Conservation (phyloP, 2,113 vertebrate genomes). For the Plotosus lineatus region DNA sequence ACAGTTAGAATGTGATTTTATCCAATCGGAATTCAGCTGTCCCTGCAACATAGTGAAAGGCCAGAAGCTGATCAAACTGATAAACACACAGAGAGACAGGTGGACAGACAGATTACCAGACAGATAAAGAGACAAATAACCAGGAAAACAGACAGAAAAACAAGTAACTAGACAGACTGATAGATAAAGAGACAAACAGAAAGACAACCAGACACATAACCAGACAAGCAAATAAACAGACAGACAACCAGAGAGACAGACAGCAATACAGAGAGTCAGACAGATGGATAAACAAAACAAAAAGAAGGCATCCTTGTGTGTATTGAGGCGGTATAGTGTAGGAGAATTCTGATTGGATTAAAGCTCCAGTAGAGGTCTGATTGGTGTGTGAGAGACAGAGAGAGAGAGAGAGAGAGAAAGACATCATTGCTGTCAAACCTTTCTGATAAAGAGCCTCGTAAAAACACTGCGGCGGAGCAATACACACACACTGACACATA, state of each 20-base stretch:
- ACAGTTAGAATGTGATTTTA: background rate
- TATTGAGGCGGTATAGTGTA: background rate
- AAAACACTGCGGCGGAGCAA: background rate
- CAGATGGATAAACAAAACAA: background rate
- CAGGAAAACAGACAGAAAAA: background rate
- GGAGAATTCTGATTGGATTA: conserved; percentile 13
- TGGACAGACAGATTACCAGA: background rate
- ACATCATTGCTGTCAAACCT: background rate
- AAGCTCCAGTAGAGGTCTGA: background rate
- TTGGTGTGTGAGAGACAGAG: background rate
- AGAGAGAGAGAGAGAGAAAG: conserved; percentile 13
- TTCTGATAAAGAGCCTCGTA: conserved; percentile 30
- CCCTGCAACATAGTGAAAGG: background rate
- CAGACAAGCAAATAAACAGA: background rate
- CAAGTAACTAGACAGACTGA: background rate
- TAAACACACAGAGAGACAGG: background rate
- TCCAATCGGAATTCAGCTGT: background rate
- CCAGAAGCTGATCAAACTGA: background rate
- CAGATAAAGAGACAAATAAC: background rate
- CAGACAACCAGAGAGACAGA: background rate
- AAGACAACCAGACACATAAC: background rate
- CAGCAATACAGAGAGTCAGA: background rate
- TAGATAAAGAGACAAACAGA: background rate
- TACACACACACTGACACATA: background rate
- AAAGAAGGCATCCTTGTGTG: background rate